Conservation (phyloP, 92 coral and sea anemone genomes). For the Meandrina meandrites region DNA sequence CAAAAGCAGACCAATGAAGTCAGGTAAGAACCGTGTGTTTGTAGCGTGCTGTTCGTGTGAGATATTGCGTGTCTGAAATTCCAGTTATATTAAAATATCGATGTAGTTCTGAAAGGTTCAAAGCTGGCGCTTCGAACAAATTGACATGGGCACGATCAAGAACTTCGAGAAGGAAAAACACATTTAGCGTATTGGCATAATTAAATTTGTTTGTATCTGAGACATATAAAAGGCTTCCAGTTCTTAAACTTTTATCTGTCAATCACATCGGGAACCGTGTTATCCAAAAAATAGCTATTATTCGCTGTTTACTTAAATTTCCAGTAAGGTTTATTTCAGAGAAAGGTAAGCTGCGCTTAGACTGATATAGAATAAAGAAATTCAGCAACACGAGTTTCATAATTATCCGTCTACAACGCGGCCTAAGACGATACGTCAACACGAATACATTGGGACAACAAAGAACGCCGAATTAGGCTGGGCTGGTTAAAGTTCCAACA, state of each 20-base stretch:
- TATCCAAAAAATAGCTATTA: too few relatives aligned
- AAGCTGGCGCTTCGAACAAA: background rate
- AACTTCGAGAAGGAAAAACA: background rate
- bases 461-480: too few relatives aligned
- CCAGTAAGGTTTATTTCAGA: background rate
- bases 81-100: background rate
- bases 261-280: too few relatives aligned
- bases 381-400: background rate
- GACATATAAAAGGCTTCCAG: too few relatives aligned
- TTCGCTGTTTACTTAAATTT: background rate
- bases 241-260: too few relatives aligned
- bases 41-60: background rate
- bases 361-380: background rate
- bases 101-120: background rate
- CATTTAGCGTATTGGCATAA: background rate
- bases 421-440: too few relatives aligned
- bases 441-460: too few relatives aligned
- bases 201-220: too few relatives aligned
- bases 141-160: background rate
- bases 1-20: background rate
- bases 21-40: background rate
- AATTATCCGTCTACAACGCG: background rate
- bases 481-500: too few relatives aligned
- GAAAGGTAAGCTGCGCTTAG: background rate
- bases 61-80: background rate